Evolutionary conservation across 1,140 invertebrate species (phyloP).

Genomic region (Heliothis virescens): DNA sequence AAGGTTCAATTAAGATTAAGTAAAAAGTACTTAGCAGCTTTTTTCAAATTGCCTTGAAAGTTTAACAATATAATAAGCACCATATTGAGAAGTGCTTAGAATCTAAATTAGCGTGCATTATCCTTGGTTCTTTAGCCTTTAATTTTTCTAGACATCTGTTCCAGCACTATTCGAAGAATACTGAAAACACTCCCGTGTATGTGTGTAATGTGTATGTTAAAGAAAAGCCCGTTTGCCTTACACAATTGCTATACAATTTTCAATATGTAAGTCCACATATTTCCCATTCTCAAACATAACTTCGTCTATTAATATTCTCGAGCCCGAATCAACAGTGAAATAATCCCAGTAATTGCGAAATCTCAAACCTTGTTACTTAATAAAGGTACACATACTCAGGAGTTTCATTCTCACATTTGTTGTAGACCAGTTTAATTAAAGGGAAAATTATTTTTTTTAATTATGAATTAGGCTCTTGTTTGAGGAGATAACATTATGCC

Average conservation of each 20-base stretch:
- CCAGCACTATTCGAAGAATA: too few relatives aligned
- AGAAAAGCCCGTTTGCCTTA: too few relatives aligned
- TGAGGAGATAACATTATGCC: not conserved
- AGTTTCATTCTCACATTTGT: not conserved
- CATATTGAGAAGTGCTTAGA: not conserved
- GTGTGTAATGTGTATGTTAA: too few relatives aligned
- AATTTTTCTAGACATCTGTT: too few relatives aligned
- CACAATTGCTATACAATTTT: too few relatives aligned
- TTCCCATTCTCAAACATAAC: not conserved
- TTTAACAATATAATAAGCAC: not conserved
- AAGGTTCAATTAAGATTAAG: constrained; percentile 27
- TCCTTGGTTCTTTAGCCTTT: not conserved
- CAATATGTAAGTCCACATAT: not conserved
- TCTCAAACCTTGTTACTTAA: constrained; percentile 22
- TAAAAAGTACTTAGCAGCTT: not conserved
- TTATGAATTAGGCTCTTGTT: not conserved
- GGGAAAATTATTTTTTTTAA: not conserved
- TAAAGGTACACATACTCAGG: not conserved
- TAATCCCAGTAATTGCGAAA: constrained; percentile 29
- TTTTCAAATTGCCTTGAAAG: not conserved
- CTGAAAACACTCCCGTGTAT: too few relatives aligned
- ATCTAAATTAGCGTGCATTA: not conserved
- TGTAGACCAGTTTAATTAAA: constrained; percentile 12
- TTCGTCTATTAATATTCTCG: not conserved
- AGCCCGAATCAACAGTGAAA: constrained; percentile 10